Evolutionary conservation across 2,113 vertebrate genomes (phyloP).

Genomic region (Trochalopteron elliotii): DNA sequence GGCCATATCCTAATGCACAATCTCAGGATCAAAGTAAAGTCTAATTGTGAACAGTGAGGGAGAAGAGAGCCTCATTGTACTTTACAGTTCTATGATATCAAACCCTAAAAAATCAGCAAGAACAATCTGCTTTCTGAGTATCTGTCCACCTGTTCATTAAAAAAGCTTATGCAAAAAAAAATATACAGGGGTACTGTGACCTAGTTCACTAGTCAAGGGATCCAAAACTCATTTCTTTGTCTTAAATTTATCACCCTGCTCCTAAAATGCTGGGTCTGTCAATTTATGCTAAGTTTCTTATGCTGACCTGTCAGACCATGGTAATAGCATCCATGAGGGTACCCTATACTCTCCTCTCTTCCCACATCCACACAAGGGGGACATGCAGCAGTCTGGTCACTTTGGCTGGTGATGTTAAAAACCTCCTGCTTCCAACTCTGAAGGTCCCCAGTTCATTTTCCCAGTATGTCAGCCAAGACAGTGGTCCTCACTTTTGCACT

Average conservation of each 20-base stretch:
- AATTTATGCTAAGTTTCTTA: background rate
- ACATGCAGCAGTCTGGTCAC: background rate
- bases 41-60: background rate
- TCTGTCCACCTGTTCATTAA: background rate
- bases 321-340: background rate
- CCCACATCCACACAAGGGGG: background rate
- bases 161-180: background rate
- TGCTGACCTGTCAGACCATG: background rate
- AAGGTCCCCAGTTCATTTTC: conserved; percentile 62
- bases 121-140: background rate
- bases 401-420: background rate
- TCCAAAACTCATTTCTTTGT: background rate
- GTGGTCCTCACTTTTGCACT: conserved; percentile 54
- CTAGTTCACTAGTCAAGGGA: background rate
- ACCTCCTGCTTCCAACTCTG: conserved; percentile 1
- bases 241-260: background rate
- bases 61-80: background rate
- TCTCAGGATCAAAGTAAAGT: background rate
- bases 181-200: background rate
- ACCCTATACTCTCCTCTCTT: background rate
- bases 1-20: background rate
- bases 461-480: conserved; percentile 55
- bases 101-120: background rate
- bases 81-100: background rate
- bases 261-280: background rate